phyloP scores from a whole-genome alignment of 2,888 invertebrate species.

The Drosophila silvestris region DNA sequence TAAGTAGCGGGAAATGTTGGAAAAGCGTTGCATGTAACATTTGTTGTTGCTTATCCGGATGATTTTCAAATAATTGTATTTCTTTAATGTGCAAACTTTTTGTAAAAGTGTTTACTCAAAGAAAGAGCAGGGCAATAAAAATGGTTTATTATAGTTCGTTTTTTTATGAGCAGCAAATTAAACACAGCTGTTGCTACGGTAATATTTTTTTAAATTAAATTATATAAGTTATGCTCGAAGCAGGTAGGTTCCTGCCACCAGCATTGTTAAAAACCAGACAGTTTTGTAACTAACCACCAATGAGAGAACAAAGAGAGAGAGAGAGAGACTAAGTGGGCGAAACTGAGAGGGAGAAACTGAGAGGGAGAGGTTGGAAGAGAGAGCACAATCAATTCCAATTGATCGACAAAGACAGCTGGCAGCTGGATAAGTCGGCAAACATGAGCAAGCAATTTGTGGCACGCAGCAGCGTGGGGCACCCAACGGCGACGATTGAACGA shows the following conservation, averaged over 20 bases:
- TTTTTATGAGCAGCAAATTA: conserved; percentile 4
- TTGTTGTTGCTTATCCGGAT: background rate
- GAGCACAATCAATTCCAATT: conserved; percentile 48
- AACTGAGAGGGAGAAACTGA: background rate
- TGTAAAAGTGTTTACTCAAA: background rate
- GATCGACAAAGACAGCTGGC: conserved; percentile 69
- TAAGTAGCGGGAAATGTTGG: background rate
- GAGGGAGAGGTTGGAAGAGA: conserved; percentile 3
- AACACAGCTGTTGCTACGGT: conserved; percentile 7
- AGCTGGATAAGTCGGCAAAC: conserved; percentile 40
- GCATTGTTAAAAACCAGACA: conserved; percentile 6
- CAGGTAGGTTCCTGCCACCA: conserved; percentile 27
- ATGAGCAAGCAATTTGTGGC: conserved; percentile 74
- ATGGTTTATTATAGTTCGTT: background rate
- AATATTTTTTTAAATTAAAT: conserved; percentile 13
- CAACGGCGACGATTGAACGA: conserved; percentile 47
- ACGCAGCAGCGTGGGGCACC: conserved; percentile 60
- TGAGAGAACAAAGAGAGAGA: conserved; percentile 8
- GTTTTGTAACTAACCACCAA: conserved; percentile 39
- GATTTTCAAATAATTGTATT: background rate
- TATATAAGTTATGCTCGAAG: conserved; percentile 11
- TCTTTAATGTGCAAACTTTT: background rate
- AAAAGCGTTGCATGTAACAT: background rate
- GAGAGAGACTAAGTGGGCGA: background rate
- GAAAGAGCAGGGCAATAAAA: background rate